Evolutionary conservation across 1,140 invertebrate genomes (phyloP).

Genomic region (Heliconius hermathena): DNA sequence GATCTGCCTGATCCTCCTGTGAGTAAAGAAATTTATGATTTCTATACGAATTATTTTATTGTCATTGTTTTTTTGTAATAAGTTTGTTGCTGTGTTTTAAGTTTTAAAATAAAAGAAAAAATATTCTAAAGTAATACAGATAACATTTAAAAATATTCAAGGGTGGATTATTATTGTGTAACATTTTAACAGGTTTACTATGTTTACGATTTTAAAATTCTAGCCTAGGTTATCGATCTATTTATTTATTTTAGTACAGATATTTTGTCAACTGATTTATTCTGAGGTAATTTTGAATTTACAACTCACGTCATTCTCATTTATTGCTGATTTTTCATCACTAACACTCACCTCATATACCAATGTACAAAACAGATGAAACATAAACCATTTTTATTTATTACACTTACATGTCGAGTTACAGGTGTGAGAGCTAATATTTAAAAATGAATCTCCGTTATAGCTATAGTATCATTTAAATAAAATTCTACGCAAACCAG

Average conservation of each 20-base stretch:
- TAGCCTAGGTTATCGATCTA: background rate
- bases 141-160: background rate
- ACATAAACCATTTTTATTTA: background rate
- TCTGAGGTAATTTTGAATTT: background rate
- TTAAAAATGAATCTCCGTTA: background rate
- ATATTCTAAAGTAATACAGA: background rate
- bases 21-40: constrained; percentile 13
- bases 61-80: background rate
- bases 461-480: background rate
- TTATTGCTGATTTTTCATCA: background rate
- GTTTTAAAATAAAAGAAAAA: background rate
- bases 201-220: background rate
- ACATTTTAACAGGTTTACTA: background rate
- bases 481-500: background rate
- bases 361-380: background rate
- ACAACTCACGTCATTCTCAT: background rate
- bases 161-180: background rate
- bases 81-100: background rate
- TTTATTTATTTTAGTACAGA: background rate
- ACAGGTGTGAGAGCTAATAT: background rate
- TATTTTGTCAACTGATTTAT: background rate
- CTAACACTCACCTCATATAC: background rate
- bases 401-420: background rate
- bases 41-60: background rate
- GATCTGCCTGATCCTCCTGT: constrained; percentile 50